These are phyloP conservation scores for Scaptomyza tumidula DNA, from an alignment of 2,888 invertebrate genomes.

Conservation along the genomic window DNA sequence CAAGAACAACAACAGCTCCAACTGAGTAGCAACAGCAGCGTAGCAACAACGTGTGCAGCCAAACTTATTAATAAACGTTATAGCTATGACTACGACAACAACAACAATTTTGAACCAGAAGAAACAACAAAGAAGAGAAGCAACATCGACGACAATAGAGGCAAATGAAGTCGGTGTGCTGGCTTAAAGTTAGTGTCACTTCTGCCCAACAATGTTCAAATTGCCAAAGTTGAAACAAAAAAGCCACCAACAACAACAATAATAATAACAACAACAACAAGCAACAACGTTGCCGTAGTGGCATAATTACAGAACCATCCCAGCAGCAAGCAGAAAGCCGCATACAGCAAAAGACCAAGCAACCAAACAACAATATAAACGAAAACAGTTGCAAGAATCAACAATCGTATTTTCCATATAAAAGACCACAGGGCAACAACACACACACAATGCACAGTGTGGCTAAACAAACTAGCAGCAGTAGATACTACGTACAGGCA, in stretches of 20 bases:
- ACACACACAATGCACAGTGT: conserved; percentile 32
- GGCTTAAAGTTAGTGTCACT: conserved; percentile 60
- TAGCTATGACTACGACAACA: conserved; percentile 59
- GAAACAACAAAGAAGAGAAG: conserved; percentile 38
- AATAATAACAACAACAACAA: conserved; percentile 15
- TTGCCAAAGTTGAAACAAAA: conserved; percentile 78
- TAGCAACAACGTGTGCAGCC: conserved; percentile 55
- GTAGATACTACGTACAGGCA: conserved; percentile 46
- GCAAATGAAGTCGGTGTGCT: conserved; percentile 44
- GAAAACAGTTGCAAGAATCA: conserved; percentile 20
- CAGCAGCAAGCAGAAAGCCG: conserved; percentile 19
- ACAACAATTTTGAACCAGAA: conserved; percentile 14
- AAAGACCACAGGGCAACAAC: conserved; percentile 23
- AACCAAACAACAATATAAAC: conserved; percentile 11
- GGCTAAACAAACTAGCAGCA: conserved; percentile 31
- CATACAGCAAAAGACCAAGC: conserved; percentile 2
- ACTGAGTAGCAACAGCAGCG: conserved; percentile 60
- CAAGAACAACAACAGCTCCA: conserved; percentile 34
- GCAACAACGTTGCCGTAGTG: conserved; percentile 33
- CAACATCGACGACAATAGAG: conserved; percentile 45
- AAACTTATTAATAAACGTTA: conserved; percentile 77
- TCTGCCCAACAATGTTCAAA: conserved; percentile 63
- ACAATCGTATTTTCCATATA: conserved; percentile 45
- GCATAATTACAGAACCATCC: conserved; percentile 53
- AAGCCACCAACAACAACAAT: conserved; percentile 19